Evolutionary conservation across 2,797 vertebrate genomes (phyloP), one percentile per base, ranked within the genome.

Genomic region (Eospalax fontanierii): DNA sequence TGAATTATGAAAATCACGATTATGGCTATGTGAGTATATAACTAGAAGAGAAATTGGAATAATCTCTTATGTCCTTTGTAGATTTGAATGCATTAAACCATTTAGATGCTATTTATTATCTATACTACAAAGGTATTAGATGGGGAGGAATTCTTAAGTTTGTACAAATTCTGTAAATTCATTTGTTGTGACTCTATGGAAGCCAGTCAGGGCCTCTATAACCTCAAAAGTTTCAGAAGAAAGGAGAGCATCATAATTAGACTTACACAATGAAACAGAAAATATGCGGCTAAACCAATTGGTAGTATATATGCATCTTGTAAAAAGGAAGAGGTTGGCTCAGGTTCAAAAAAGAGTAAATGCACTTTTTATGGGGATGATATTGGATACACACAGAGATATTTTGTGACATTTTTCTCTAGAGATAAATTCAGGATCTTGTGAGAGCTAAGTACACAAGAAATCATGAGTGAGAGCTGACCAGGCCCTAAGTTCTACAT

Each of bases 341-440:
- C 10, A 40, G 9, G 46, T 88, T 91, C 46, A 87, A 74, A 33
- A 85, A 91, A 68, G 30, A 74, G 33, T 86, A 91, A 91, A 89
- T 38, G 75, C n/a, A 65, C 11, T 86, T 76, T 89, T 15, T 83
- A 68, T 83, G 30, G 26, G 28, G 65, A 88, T 73, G 75, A 82
- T 54, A 71, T 95, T 86, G n/a, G 59, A 76, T 93, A 81, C 59
- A 68, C 8, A 82, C 46, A 66, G 75, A n/a, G 35, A 11, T 91
- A 78, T 30, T 66, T 54, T 59, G 73, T 73, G 82, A 68, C 28
- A 81, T 76, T 95, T 82, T 59, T 35, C 19, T 89, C 74, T 16
- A 74, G 74, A 92, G 88, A 86, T 90, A 94, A 79, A 76, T 87
- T 91, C 79, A 61, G 46, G 10, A 70, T 86, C 57, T 19, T 28